A percentile compares a stretch with the other conserved stretches of the same genome.
Evolutionary conservation across 2,797 vertebrate species (phyloP).

Genomic region (Scolopax rusticola): DNA sequence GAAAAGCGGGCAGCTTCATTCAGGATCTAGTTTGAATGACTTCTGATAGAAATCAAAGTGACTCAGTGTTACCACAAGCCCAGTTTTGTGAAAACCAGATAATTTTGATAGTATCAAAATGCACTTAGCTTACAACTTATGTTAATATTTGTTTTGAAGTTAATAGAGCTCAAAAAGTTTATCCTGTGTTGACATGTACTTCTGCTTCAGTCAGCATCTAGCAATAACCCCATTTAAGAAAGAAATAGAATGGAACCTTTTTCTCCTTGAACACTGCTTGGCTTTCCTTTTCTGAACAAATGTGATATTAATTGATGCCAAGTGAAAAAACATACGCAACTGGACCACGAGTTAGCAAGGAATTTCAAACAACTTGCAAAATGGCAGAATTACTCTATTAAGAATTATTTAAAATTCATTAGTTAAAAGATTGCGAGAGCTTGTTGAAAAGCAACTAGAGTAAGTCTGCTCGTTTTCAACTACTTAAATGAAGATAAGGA

Average conservation of each 20-base stretch:
- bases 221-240: background rate
- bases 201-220: constrained; percentile 11
- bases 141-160: background rate
- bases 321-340: constrained; percentile 44
- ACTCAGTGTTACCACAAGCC: background rate
- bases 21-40: background rate
- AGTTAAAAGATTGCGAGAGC: background rate
- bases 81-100: background rate
- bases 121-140: background rate
- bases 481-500: background rate
- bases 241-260: background rate
- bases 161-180: background rate
- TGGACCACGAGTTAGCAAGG: background rate
- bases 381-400: background rate
- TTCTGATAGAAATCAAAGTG: background rate
- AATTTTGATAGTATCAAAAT: background rate
- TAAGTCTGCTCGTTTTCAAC: constrained; percentile 13
- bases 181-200: background rate
- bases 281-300: constrained; percentile 28
- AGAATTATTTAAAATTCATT: constrained; percentile 43
- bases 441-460: background rate
- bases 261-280: background rate
- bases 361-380: constrained; percentile 18
- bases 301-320: constrained; percentile 35
- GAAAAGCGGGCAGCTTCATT: background rate